These are phyloP conservation scores for Elgaria multicarinata DNA, from an alignment of 2,113 vertebrate genomes.

Conservation along the genomic window DNA sequence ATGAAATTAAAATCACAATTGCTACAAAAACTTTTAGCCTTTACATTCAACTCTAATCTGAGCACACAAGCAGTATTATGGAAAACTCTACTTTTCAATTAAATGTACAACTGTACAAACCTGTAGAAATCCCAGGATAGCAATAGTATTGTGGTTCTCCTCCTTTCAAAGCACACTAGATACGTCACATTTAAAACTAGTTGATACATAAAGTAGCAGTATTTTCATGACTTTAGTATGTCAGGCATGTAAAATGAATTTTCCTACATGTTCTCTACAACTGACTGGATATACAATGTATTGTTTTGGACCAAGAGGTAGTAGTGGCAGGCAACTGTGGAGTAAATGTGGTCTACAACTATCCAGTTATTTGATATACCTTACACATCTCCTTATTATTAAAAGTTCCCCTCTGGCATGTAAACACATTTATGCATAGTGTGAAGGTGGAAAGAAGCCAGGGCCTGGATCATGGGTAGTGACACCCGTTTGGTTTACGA, in stretches of 20 bases:
- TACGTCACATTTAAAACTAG: constrained; percentile 39
- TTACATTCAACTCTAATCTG: constrained; percentile 49
- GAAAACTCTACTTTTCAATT: constrained; percentile 51
- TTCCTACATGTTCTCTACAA: constrained; percentile 3
- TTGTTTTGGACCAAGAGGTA: constrained; percentile 1
- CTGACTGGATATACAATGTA: background rate
- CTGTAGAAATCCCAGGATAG: constrained; percentile 32
- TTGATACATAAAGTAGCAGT: constrained; percentile 39
- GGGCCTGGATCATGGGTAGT: background rate
- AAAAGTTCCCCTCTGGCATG: too few species aligned
- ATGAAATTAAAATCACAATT: constrained; percentile 46
- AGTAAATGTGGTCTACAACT: background rate
- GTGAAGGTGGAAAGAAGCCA: background rate
- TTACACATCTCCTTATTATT: background rate
- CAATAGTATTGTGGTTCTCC: constrained; percentile 35
- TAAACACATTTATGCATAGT: too few species aligned
- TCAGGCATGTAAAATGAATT: constrained; percentile 27
- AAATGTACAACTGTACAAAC: constrained; percentile 51
- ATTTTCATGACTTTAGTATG: constrained; percentile 21
- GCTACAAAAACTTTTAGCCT: constrained; percentile 41
- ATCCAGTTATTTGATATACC: background rate
- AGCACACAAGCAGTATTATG: constrained; percentile 28
- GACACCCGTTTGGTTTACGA: background rate
- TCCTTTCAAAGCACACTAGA: constrained; percentile 27
- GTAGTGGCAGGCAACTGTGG: background rate